Conservation (phyloP, 2,888 invertebrate species). For the Thyatira batis region DNA sequence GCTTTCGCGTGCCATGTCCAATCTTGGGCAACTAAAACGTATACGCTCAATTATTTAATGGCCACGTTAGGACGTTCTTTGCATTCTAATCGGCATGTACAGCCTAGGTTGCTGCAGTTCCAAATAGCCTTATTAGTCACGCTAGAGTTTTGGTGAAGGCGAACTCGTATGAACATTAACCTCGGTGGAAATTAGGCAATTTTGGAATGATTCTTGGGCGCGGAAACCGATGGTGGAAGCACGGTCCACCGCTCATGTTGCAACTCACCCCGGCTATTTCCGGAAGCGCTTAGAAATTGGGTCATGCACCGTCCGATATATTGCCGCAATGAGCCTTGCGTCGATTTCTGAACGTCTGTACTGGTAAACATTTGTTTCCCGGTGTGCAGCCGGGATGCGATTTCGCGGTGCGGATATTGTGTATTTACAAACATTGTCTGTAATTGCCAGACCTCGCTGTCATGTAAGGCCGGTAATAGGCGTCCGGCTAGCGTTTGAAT, state of each 20-base stretch:
- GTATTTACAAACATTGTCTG: slow-evolving; percentile 17
- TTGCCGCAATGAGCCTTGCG: slow-evolving; percentile 40
- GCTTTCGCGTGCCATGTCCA: slow-evolving; percentile 4
- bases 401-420: slow-evolving; percentile 23
- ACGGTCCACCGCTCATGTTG: slow-evolving; percentile 61
- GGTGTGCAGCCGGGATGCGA: slow-evolving; percentile 11
- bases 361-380: slow-evolving; percentile 9
- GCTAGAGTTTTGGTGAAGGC: not conserved
- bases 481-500: not conserved
- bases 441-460: slow-evolving; percentile 1
- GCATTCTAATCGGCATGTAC: slow-evolving; percentile 4
- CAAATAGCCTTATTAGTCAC: not conserved
- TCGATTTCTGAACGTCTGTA: slow-evolving; percentile 12
- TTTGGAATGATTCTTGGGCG: slow-evolving; percentile 41
- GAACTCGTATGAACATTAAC: slow-evolving; percentile 26
- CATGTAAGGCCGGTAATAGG: not conserved
- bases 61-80: slow-evolving; percentile 1
- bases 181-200: slow-evolving; percentile 48
- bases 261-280: slow-evolving; percentile 51
- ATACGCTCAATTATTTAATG: slow-evolving; percentile 1
- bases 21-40: not conserved
- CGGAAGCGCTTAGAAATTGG: slow-evolving; percentile 63
- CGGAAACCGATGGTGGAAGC: slow-evolving; percentile 57
- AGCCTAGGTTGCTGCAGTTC: not conserved
- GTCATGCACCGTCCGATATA: slow-evolving; percentile 27